These are phyloP conservation scores for Orthonychiurus folsomi DNA, from an alignment of 2,888 invertebrate genomes.

Conservation along the genomic window DNA sequence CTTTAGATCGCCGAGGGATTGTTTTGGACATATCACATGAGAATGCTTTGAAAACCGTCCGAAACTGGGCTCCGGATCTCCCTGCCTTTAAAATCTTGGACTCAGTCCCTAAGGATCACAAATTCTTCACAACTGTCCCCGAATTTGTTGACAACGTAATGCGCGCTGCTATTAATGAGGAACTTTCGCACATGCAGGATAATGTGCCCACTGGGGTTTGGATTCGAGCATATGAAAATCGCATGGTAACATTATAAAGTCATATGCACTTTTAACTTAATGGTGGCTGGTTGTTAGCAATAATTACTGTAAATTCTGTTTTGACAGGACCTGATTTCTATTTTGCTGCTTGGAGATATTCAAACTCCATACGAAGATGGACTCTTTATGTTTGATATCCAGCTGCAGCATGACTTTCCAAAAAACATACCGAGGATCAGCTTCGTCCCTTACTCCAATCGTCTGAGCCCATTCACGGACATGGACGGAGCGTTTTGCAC, in stretches of 20 bases:
- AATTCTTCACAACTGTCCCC: neutral
- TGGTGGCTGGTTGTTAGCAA: too few relatives aligned
- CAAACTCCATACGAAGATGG: slow-evolving; percentile 93
- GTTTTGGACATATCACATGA: neutral
- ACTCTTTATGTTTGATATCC: slow-evolving; percentile 87
- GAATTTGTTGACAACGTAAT: slow-evolving; percentile 49
- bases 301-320: too few relatives aligned
- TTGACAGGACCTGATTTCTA: slow-evolving; percentile 67
- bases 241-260: too few relatives aligned
- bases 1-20: neutral
- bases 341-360: slow-evolving; percentile 83
- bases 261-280: too few relatives aligned
- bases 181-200: slow-evolving; percentile 63
- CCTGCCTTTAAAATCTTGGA: neutral
- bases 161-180: slow-evolving; percentile 69
- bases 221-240: slow-evolving; percentile 76
- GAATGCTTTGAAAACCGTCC: neutral
- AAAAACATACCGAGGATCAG: slow-evolving; percentile 78
- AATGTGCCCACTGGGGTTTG: slow-evolving; percentile 80
- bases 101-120: neutral
- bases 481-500: slow-evolving; percentile 90
- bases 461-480: slow-evolving; percentile 82
- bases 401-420: slow-evolving; percentile 84
- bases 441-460: slow-evolving; percentile 78
- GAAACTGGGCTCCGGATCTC: neutral